Evolutionary conservation across 2,888 invertebrate species (phyloP), one percentile per base, ranked within the genome.

Genomic region (Chaitophorus viminalis): DNA sequence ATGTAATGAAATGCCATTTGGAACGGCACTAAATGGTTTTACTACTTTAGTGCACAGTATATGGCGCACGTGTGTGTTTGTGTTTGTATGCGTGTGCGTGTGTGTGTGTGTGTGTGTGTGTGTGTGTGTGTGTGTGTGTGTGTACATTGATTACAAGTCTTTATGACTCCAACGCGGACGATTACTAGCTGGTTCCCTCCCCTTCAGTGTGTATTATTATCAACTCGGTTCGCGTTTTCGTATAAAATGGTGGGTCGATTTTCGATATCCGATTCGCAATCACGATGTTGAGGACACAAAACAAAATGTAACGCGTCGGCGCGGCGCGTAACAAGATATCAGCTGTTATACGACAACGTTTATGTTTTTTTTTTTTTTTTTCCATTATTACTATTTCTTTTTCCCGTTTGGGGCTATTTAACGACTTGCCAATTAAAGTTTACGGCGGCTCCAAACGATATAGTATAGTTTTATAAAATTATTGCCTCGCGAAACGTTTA

Each of bases 341-440:
- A n/a, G n/a, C n/a, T n/a, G n/a, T n/a, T n/a, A n/a, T 29, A 29
- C 68, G 9, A 68, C 29, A 8, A 29, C 68, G 68, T n/a, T 68
- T n/a, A 14, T 46, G 2, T 46, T 46, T 46, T 11, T 46, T 46
- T 11, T 0, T 46, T 46, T 46, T 46, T n/a, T 65, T 1, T n/a
- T n/a, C 6, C 54, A n/a, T 29, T 68, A 8, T 29, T 68, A n/a
- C 11, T 25, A 11, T 68, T 68, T 11, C 4, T 33, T 78, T 33
- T 78, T 8, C 4, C 18, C 60, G 31, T 78, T 60, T 36, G 36
- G 33, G 25, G 3, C 11, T 54, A 25, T 78, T 65, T 65, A 65
- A 81, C 39, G 68, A 46, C 21, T 68, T 68, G 29, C 81, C 68
- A 81, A 81, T 81, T 81, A 81, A 81, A 68, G 21, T 68, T 68